Percentiles rank a stretch among this genome's conserved stretches.
Evolutionary conservation across 2,113 vertebrate genomes (phyloP).

Genomic region (Camelus bactrianus): DNA sequence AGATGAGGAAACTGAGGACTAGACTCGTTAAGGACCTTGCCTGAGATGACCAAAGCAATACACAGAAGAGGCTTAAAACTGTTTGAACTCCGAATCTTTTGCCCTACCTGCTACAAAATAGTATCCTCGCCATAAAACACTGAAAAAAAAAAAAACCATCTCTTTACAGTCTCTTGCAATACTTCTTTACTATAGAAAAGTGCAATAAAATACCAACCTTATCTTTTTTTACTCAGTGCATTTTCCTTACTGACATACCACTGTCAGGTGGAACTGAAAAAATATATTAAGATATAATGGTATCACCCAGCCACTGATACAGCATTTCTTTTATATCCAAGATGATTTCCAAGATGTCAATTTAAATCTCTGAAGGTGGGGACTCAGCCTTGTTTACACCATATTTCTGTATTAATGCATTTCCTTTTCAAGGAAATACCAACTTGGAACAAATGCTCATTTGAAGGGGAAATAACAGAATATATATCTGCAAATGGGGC

Average conservation of each 20-base stretch:
- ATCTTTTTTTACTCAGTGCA: not conserved
- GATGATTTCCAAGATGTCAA: not conserved
- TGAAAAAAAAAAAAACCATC: not conserved
- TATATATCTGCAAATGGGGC: not conserved
- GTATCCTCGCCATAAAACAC: not conserved
- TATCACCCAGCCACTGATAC: not conserved
- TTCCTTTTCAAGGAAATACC: not conserved
- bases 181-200: not conserved
- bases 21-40: not conserved
- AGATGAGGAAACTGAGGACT: not conserved
- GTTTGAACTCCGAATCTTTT: not conserved
- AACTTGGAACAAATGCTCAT: not conserved
- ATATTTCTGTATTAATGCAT: not conserved
- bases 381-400: not conserved
- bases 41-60: not conserved
- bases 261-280: not conserved
- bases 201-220: slow-evolving; percentile 1
- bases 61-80: not conserved
- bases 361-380: not conserved
- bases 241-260: slow-evolving; percentile 21
- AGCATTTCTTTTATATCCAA: not conserved
- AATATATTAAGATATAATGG: not conserved
- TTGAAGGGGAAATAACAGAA: not conserved
- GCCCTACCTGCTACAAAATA: not conserved
- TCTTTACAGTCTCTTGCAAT: not conserved